These are phyloP conservation scores for Phrynocephalus guinanensis DNA, from an alignment of 2,797 vertebrate genomes.

Conservation along the genomic window DNA sequence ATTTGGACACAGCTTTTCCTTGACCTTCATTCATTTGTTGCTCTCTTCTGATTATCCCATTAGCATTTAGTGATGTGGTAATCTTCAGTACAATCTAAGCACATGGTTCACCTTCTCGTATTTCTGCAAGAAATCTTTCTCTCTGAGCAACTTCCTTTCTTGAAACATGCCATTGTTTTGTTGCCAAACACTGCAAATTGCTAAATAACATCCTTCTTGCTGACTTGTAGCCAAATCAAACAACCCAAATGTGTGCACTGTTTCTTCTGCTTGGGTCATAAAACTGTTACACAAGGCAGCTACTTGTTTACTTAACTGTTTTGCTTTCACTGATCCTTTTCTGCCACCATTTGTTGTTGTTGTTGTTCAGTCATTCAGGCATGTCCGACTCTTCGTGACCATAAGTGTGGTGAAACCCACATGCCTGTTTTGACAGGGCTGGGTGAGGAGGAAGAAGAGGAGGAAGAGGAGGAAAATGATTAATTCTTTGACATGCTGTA, in stretches of 20 bases:
- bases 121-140: conserved; percentile 74
- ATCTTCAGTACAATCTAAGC: conserved; percentile 31
- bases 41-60: not conserved
- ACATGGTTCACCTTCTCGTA: conserved; percentile 9
- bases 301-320: conserved; percentile 46
- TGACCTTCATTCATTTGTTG: not conserved
- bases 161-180: conserved; percentile 67
- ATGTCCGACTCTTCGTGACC: no score
- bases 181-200: conserved; percentile 75
- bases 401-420: not conserved
- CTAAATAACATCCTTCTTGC: conserved; percentile 63
- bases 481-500: no score
- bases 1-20: not conserved
- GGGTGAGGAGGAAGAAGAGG: no score
- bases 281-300: conserved; percentile 52
- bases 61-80: not conserved
- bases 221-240: conserved; percentile 65
- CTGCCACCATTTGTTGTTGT: conserved; percentile 3
- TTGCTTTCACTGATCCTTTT: conserved; percentile 42
- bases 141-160: conserved; percentile 71
- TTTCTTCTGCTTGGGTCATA: conserved; percentile 66
- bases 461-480: no score
- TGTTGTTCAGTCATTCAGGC: no score
- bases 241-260: conserved; percentile 54
- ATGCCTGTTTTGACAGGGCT: not conserved